Conservation (phyloP, 2,113 vertebrate genomes). For the Gallinago undulata region DNA sequence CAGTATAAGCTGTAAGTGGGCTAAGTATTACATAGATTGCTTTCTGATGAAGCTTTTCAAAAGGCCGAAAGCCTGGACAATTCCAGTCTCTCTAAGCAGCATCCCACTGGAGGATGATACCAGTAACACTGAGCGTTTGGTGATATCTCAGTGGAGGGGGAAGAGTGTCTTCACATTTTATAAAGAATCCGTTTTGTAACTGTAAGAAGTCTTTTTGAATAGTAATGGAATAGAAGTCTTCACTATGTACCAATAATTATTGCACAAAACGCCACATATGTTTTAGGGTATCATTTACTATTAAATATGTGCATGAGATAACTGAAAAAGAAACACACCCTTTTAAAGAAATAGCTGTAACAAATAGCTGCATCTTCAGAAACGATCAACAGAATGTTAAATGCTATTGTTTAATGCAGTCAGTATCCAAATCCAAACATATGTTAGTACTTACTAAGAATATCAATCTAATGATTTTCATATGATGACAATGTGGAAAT, state of each 20-base stretch:
- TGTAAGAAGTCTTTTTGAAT: background rate
- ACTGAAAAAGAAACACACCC: background rate
- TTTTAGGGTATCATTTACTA: background rate
- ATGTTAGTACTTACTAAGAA: background rate
- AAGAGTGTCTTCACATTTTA: background rate
- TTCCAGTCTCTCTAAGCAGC: background rate
- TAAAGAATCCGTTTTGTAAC: background rate
- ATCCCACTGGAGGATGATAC: background rate
- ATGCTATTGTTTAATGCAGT: background rate
- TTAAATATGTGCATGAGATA: background rate
- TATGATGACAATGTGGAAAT: background rate
- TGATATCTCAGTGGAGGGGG: background rate
- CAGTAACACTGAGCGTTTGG: background rate
- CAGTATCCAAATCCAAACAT: background rate
- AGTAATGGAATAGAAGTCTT: background rate
- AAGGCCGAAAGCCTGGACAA: background rate
- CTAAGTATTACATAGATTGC: background rate
- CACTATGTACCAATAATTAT: background rate
- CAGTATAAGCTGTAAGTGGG: background rate
- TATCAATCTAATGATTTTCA: constrained; percentile 27
- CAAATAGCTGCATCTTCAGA: background rate
- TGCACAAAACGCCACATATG: background rate
- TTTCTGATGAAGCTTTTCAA: background rate
- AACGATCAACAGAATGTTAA: background rate
- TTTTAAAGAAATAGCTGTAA: constrained; percentile 21